Conservation (phyloP, 2,888 invertebrate genomes). For the Campoletis raptor region DNA sequence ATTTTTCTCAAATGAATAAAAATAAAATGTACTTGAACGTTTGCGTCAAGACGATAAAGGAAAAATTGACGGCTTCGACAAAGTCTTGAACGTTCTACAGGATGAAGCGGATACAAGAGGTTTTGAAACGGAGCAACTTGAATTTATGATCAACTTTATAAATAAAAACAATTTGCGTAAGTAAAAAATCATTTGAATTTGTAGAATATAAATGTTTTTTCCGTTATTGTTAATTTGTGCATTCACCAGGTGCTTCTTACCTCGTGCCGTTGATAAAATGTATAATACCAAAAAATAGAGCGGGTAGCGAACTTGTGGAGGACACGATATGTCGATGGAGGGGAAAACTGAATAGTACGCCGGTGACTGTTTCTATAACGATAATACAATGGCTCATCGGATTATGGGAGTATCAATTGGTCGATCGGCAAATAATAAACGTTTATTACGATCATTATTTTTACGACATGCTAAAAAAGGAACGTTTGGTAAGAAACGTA, state of each 20-base stretch:
- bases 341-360: constrained; percentile 67
- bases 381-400: constrained; percentile 79
- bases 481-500: constrained; percentile 74
- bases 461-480: constrained; percentile 74
- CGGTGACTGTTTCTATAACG: constrained; percentile 73
- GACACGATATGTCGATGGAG: constrained; percentile 76
- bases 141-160: constrained; percentile 72
- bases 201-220: not conserved
- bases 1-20: not conserved
- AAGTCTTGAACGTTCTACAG: constrained; percentile 69
- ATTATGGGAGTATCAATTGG: constrained; percentile 77
- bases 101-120: constrained; percentile 73
- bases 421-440: constrained; percentile 76
- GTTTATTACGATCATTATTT: constrained; percentile 80
- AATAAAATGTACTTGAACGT: not conserved
- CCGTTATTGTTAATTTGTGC: not conserved
- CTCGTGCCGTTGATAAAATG: constrained; percentile 78
- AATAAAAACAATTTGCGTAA: constrained; percentile 73
- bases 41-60: constrained; percentile 69
- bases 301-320: constrained; percentile 72
- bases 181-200: constrained; percentile 31
- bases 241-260: constrained; percentile 70
- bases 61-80: constrained; percentile 67
- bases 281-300: constrained; percentile 76
- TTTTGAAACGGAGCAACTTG: constrained; percentile 72